Conservation (phyloP, 2,113 vertebrate genomes). For the Microcebus ravelobensis region DNA sequence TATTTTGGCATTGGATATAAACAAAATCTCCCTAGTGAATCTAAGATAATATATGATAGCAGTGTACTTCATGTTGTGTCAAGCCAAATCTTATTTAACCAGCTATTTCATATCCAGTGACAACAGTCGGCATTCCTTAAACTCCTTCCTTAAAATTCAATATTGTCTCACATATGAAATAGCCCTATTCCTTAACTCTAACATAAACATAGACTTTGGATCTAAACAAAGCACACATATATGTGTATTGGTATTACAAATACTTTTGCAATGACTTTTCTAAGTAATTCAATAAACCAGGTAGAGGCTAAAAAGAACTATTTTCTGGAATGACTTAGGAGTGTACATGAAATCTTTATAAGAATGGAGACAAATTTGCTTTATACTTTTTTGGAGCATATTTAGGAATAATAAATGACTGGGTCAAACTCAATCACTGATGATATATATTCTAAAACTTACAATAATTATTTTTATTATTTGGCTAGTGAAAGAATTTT, state of each 20-base stretch:
- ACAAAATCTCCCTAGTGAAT: conserved; percentile 26
- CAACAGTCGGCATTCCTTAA: background rate
- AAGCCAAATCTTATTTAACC: conserved; percentile 45
- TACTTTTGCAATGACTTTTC: background rate
- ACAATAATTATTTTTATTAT: conserved; percentile 52
- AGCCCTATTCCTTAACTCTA: background rate
- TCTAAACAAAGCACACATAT: background rate
- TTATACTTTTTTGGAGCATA: background rate
- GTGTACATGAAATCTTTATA: background rate
- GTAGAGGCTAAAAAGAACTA: background rate
- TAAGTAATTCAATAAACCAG: background rate
- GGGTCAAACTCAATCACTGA: conserved; percentile 37
- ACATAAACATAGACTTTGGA: background rate
- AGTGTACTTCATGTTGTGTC: background rate
- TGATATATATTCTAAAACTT: conserved; percentile 56
- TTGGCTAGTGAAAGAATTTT: background rate
- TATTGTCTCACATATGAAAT: background rate
- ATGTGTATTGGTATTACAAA: background rate
- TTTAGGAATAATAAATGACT: conserved; percentile 51
- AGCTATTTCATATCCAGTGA: conserved; percentile 20
- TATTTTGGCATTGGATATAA: conserved; percentile 11
- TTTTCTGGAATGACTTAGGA: background rate
- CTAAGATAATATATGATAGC: conserved; percentile 35
- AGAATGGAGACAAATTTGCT: conserved; percentile 9
- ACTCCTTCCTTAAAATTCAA: conserved; percentile 27